Percentiles rank a stretch among this genome's conserved stretches.
phyloP scores from a whole-genome alignment of 2,888 invertebrate genomes.

The Nomada lathburiana region DNA sequence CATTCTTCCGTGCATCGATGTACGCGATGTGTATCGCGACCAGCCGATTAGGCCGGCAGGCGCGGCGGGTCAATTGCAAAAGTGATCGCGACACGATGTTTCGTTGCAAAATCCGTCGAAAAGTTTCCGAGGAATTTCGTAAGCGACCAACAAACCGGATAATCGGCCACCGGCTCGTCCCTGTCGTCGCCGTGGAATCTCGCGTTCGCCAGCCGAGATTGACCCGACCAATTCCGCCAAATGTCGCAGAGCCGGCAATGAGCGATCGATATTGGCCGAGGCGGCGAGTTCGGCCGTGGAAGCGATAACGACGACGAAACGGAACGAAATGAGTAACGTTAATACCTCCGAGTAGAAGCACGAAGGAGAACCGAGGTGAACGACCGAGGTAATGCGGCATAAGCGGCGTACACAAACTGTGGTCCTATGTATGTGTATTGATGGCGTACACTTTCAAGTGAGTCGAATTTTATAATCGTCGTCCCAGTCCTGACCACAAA shows the following conservation, averaged over 20 bases:
- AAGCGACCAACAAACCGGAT: slow-evolving; percentile 22
- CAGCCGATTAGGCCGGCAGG: neutral
- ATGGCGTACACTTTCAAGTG: slow-evolving; percentile 56
- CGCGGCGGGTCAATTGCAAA: slow-evolving; percentile 12
- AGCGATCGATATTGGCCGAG: neutral
- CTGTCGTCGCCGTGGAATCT: neutral
- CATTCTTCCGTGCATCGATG: slow-evolving; percentile 43
- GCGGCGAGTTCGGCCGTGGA: slow-evolving; percentile 4
- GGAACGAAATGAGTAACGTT: slow-evolving; percentile 59
- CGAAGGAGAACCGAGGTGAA: slow-evolving; percentile 72
- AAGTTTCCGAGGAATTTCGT: slow-evolving; percentile 21
- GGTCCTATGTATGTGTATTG: slow-evolving; percentile 58
- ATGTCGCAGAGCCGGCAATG: neutral
- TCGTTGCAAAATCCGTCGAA: slow-evolving; percentile 32
- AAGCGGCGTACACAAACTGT: slow-evolving; percentile 68
- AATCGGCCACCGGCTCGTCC: slow-evolving; percentile 9
- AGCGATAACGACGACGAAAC: slow-evolving; percentile 43
- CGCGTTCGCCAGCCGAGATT: neutral
- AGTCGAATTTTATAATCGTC: slow-evolving; percentile 74
- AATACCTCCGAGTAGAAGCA: slow-evolving; percentile 49
- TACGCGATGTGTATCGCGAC: neutral
- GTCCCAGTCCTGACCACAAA: no score
- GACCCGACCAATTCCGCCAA: neutral
- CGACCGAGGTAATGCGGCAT: slow-evolving; percentile 68
- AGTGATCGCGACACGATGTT: neutral